These are phyloP conservation scores for Drosophila rellima DNA, from an alignment of 2,888 invertebrate species.

Conservation along the genomic window DNA sequence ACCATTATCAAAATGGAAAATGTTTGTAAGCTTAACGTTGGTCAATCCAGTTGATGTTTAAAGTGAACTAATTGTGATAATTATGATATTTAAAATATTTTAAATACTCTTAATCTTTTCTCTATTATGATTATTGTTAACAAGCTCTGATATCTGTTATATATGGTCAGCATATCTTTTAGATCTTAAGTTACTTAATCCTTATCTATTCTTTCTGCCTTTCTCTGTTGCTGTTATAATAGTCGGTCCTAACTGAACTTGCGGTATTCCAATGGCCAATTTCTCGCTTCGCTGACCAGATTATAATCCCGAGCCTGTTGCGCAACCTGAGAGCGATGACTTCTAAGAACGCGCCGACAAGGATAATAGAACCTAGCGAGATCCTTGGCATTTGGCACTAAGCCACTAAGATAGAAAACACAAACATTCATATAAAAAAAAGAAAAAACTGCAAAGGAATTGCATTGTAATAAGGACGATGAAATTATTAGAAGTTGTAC, in stretches of 20 bases:
- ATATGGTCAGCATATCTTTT: background rate
- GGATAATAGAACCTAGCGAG: constrained; percentile 13
- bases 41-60: too few relatives aligned
- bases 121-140: background rate
- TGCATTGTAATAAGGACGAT: constrained; percentile 43
- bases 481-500: constrained; percentile 72
- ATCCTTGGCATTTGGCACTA: constrained; percentile 22
- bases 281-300: constrained; percentile 51
- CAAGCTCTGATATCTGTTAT: background rate
- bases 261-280: constrained; percentile 45
- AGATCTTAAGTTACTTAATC: background rate
- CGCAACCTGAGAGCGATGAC: constrained; percentile 45
- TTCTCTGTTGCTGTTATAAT: background rate
- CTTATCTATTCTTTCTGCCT: background rate
- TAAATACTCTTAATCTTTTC: too few relatives aligned
- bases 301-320: constrained; percentile 59
- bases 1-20: too few relatives aligned
- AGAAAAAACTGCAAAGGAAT: constrained; percentile 20
- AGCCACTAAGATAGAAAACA: constrained; percentile 30
- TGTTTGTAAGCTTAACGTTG: too few relatives aligned
- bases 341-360: constrained; percentile 44
- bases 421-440: constrained; percentile 17
- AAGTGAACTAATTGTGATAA: too few relatives aligned
- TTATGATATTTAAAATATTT: too few relatives aligned
- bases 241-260: constrained; percentile 23